Base-by-base conservation (phyloP, 2,888 invertebrate genomes). In the Drosophila kanekoi region DNA sequence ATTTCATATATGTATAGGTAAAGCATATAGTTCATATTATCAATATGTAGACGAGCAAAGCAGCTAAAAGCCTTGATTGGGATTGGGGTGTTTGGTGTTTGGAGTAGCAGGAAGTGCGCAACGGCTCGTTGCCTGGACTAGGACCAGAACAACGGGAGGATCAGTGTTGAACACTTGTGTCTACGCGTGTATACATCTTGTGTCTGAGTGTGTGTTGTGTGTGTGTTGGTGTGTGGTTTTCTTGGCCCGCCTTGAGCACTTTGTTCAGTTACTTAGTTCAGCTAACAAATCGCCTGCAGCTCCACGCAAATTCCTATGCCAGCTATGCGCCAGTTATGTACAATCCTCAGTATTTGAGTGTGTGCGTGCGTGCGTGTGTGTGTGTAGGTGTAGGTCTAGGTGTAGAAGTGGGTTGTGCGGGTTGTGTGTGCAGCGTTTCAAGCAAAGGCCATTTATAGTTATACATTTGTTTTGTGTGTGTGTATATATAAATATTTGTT, bases 161-260 rank as follows among this genome's bases (percentile, higher is more conserved):
- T 73, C 37, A 70, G 81, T 82, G 82, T 87, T 82, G 52, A 65
- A 82, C 82, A 82, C 87, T 73, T 61, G 58, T 68, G 57, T 81
- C 59, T 81, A 67, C 64, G 48, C 58, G 56, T 67, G 77, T 64
- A 64, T 72, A 75, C 77, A 72, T 60, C 43, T 18, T 45, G 37
- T 67, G 23, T 37, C 13, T 65, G 13, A 57, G n/a, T 74, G 20
- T 66, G 33, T 65, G n/a, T 54, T 51, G 47, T 23, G 28, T 72
- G 56, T 40, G 41, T 51, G 45, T 61, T 49, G 63, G 20, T 60
- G 41, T 53, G 18, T 52, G 53, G 6, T 53, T n/a, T 54, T 57
- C 11, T 58, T 69, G 47, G 44, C 57, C 60, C 64, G 49, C 47
- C 47, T 81, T 72, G 74, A 74, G 63, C 78, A 66, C 63, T 65